Evolutionary conservation across 2,797 vertebrate genomes (phyloP).

Genomic region (Arremon aurantiirostris): DNA sequence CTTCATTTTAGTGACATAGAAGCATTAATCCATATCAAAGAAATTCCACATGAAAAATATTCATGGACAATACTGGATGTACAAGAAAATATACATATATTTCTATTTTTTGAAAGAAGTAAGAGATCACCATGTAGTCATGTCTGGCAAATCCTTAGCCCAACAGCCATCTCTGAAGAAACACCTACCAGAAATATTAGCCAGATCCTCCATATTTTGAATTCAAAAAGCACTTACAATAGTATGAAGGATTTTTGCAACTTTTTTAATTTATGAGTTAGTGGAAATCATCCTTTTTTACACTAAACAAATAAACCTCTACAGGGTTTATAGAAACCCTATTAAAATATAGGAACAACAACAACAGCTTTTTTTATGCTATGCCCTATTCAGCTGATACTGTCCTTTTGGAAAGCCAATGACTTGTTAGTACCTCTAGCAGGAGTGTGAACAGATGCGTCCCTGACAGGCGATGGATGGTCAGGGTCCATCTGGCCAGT

Average conservation of each 20-base stretch:
- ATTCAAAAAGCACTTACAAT: not conserved
- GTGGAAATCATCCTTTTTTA: not conserved
- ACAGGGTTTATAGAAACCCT: not conserved
- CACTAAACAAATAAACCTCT: not conserved
- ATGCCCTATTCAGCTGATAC: constrained; percentile 85
- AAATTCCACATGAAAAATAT: constrained; percentile 6
- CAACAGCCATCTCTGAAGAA: not conserved
- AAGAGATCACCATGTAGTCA: not conserved
- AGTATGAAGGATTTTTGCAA: not conserved
- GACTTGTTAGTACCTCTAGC: constrained; percentile 99
- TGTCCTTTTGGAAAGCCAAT: constrained; percentile 93
- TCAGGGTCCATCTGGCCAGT: constrained; percentile 99
- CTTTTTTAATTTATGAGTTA: not conserved
- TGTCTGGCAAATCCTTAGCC: not conserved
- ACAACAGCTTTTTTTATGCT: constrained; percentile 69
- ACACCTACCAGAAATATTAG: not conserved
- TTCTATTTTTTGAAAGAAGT: not conserved
- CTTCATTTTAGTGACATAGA: not conserved
- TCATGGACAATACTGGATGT: not conserved
- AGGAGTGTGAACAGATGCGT: constrained; percentile 99
- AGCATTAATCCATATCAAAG: constrained; percentile 16
- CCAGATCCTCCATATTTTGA: not conserved
- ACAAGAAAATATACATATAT: not conserved
- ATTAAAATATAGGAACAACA: constrained; percentile 16
- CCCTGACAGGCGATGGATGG: constrained; percentile 99